Conservation (phyloP, 2,888 invertebrate species). For the Chrysina gloriosa region DNA sequence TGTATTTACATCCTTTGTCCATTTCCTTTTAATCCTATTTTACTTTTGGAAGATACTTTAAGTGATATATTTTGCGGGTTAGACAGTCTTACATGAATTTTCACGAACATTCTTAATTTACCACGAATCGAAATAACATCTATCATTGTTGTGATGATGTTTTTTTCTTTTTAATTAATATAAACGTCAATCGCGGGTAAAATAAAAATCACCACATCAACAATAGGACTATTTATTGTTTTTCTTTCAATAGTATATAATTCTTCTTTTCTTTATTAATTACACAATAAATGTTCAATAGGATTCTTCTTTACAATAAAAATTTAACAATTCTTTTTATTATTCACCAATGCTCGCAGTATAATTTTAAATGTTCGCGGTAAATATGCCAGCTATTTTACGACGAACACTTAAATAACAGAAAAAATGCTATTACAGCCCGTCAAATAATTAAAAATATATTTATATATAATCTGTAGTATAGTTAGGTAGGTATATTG, state of each 20-base stretch:
- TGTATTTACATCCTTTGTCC: too few species aligned
- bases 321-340: slow-evolving; percentile 38
- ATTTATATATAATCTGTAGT: slow-evolving; percentile 39
- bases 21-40: too few species aligned
- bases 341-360: slow-evolving; percentile 32
- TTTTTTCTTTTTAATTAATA: slow-evolving; percentile 10
- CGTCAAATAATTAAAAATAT: slow-evolving; percentile 50
- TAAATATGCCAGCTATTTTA: slow-evolving; percentile 42
- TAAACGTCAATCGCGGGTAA: slow-evolving; percentile 6
- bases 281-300: slow-evolving; percentile 37
- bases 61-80: background rate
- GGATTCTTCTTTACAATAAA: slow-evolving; percentile 18
- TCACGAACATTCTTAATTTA: slow-evolving; percentile 3
- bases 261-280: slow-evolving; percentile 25
- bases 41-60: too few species aligned
- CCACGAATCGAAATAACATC: slow-evolving; percentile 25
- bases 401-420: slow-evolving; percentile 36
- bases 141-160: slow-evolving; percentile 41
- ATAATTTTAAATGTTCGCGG: slow-evolving; percentile 29
- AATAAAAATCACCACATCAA: slow-evolving; percentile 45
- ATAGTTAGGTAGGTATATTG: slow-evolving; percentile 20
- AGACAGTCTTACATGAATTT: background rate
- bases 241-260: slow-evolving; percentile 29
- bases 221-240: slow-evolving; percentile 40
- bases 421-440: slow-evolving; percentile 50